Base-by-base conservation (phyloP, 2,797 vertebrate species). In the Myotis planiceps region DNA sequence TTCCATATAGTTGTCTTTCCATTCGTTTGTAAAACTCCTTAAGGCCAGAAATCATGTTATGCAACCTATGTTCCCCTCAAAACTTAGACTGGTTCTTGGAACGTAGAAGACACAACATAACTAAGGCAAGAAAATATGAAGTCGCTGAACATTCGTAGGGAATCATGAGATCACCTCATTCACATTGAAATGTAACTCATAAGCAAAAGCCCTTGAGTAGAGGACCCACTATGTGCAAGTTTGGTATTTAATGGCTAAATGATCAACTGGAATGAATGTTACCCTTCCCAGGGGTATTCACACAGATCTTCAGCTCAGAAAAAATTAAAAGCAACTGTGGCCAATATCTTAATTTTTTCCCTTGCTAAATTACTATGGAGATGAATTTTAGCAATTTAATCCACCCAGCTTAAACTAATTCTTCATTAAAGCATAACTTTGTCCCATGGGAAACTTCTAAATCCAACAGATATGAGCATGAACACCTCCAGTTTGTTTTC, bases 341-440 rank as follows among this genome's bases (percentile, higher is more conserved):
- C 84, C 87, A 96, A 96, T 84, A 83, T 95, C 94, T 96, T 94
- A 92, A 95, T 96, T 97, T 90, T 65, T 65, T n/a, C 82, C 80
- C 68, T 91, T 82, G 88, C 74, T 97, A 94, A 97, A 94, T 97
- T 95, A 97, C 94, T 82, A 68, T 86, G 87, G 87, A 96, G 92
- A 90, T 95, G 87, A 95, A 97, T 96, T 97, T 95, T 94, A 95
- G 66, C 91, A 97, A 88, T 69, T 95, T 97, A 97, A 97, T 97
- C 94, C 87, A 93, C 55, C 68, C 65, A 88, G 92, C 78, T 97
- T 97, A 97, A 96, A 93, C 93, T 97, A 97, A 97, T 96, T 97
- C 97, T 97, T 96, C 96, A 97, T 97, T 96, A 98, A 97, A 97
- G 91, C 58, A 16, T 92, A 94, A 94, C 92, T 97, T 96, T 94